Base-by-base conservation (phyloP, 2,797 vertebrate genomes). In the Oreortyx pictus region DNA sequence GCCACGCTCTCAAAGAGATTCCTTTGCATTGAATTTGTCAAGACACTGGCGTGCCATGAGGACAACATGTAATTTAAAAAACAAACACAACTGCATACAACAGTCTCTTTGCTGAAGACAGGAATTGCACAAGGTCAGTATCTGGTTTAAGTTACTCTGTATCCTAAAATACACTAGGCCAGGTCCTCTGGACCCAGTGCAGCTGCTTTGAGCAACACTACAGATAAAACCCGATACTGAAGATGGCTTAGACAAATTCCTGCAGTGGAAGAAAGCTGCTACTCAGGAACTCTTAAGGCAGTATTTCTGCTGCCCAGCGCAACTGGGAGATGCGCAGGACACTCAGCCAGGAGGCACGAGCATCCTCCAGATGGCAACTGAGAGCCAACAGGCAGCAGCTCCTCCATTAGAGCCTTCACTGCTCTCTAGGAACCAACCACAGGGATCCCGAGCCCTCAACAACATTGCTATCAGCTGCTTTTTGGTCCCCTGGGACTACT, bases 241-340 rank as follows among this genome's bases (percentile, higher is more conserved):
- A 90, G 85, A 94, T 79, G 87, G 90, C 93, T 95, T 88, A 93
- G 74, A 85, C 64, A 86, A 92, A 96, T 92, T 95, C 94, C 82
- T 89, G 76, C 29, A 39, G 47, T 20, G 56, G 60, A 95, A 93
- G 83, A 83, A 94, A 92, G 82, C 19, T 64, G 82, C 91, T 89
- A 75, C 73, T 76, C 14, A 5, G 89, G 64, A 93, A 37, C 88
- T 88, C 89, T 52, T 35, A 23, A 47, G 56, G 54, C 80, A 95
- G 79, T 33, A 91, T 81, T 93, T 88, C 70, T 95, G 85, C 50
- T 73, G 56, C 59, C 31, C 62, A 78, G 0, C 9, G 20, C 65
- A 85, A 86, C 27, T 18, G 56, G n/a, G n/a, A 33, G 56, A 22
- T 31, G n/a, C 33, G 60, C 18, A 70, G 61, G 78, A 82, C 72